Base-by-base conservation (phyloP, 2,113 vertebrate species). In the Neotoma lepida region DNA sequence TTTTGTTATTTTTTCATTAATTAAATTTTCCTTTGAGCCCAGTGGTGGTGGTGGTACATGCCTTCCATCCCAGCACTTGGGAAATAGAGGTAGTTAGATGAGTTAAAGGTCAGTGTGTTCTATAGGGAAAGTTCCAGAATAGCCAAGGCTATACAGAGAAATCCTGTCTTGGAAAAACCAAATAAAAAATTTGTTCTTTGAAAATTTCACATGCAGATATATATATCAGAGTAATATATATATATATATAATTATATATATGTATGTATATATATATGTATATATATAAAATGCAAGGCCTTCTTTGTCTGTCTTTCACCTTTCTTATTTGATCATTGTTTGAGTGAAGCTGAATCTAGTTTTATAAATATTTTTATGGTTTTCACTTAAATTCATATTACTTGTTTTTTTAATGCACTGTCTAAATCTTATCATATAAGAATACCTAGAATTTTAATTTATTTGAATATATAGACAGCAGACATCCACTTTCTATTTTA, bases 61-160 rank as follows among this genome's bases (percentile, higher is more conserved):
- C 2, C 51, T 39, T 56, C 56, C 24, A 26, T 39, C 10, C 1
- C 4, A 81, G 51, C 49, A 81, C 35, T 24, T 2, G 13, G 77
- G 33, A 56, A 54, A 9, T 4, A n/a, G 4, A 49, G 18, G 1
- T 9, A 54, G 0, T 2, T n/a, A 35, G 35, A 6, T 74, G 20
- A 56, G 77, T 80, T 80, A 8, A 20, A 56, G 10, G 33, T 8
- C 51, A 56, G 4, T 49, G 6, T 54, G 2, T 18, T 78, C 18
- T 80, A 54, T 3, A 80, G 17, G 12, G 33, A 4, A 28, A 78
- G 51, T 80, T 56, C 49, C 35, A 54, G 51, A 1, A n/a, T 2
- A 56, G 9, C 4, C 15, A 33, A 51, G 46, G 30, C 8, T 33
- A 30, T 8, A 51, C 28, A 77, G 3, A 46, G 9, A 51, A 4